Evolutionary conservation across 1,140 invertebrate genomes (phyloP).

Genomic region (Drosophila navojoa): DNA sequence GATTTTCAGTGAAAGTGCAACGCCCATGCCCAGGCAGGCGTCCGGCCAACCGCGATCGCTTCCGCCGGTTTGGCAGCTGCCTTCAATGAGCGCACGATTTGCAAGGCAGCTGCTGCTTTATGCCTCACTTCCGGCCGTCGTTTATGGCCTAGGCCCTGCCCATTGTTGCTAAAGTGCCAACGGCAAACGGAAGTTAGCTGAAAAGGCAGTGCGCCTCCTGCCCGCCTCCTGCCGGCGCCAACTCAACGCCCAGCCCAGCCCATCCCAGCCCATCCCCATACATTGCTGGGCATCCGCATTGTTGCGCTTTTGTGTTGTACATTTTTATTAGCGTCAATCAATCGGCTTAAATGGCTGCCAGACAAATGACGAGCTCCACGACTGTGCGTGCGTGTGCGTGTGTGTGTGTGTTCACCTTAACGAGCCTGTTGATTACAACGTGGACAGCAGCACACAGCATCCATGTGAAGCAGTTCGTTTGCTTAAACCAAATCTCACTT

Average conservation of each 20-base stretch:
- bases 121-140: slow-evolving; percentile 34
- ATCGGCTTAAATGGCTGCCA: slow-evolving; percentile 65
- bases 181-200: slow-evolving; percentile 49
- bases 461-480: slow-evolving; percentile 14
- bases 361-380: slow-evolving; percentile 1
- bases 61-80: slow-evolving; percentile 44
- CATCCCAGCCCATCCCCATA: too few relatives aligned
- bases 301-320: slow-evolving; percentile 59
- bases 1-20: slow-evolving; percentile 59
- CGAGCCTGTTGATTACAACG: slow-evolving; percentile 38
- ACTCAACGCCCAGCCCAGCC: slow-evolving; percentile 1
- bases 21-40: not conserved
- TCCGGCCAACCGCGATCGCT: not conserved
- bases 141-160: slow-evolving; percentile 37
- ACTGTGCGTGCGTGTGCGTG: not conserved
- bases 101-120: slow-evolving; percentile 39
- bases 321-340: slow-evolving; percentile 78
- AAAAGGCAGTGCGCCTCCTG: not conserved
- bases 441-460: not conserved
- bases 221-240: not conserved
- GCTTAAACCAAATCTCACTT: slow-evolving; percentile 1
- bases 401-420: slow-evolving; percentile 29
- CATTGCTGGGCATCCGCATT: slow-evolving; percentile 37
- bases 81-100: slow-evolving; percentile 53
- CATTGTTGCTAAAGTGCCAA: slow-evolving; percentile 57